Evolutionary conservation across 2,888 invertebrate species (phyloP).

Genomic region (Chloroclysta siterata): DNA sequence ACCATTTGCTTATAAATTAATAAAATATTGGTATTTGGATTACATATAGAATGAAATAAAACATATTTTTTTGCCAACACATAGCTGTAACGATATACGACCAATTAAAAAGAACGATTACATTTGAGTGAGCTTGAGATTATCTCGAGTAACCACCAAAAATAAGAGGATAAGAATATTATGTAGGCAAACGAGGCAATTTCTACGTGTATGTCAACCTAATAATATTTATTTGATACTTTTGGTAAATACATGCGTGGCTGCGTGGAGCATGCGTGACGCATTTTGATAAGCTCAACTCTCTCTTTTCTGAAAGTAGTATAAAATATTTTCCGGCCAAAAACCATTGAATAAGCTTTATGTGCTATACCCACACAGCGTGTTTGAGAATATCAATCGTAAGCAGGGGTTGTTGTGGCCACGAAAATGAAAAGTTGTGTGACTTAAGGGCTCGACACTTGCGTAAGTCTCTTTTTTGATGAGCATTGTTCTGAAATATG

Average conservation of each 20-base stretch:
- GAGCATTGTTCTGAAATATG: too few species aligned
- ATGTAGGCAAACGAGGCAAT: conserved; percentile 16
- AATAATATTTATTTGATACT: conserved; percentile 20
- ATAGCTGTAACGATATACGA: too few species aligned
- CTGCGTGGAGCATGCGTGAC: conserved; percentile 14
- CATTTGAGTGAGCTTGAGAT: neutral
- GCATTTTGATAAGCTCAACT: conserved; percentile 23
- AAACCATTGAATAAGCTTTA: conserved; percentile 1
- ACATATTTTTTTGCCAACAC: too few species aligned
- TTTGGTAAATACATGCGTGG: conserved; percentile 17
- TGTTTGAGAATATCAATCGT: neutral
- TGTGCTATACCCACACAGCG: neutral
- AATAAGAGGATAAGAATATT: conserved; percentile 1
- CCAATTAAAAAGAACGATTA: too few species aligned
- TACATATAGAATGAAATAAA: too few species aligned
- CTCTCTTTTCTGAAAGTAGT: conserved; percentile 1
- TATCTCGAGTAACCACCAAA: neutral
- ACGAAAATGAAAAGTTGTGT: neutral
- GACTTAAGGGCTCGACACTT: neutral
- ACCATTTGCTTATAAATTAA: too few species aligned
- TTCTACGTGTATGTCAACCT: conserved; percentile 27
- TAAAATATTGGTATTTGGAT: too few species aligned
- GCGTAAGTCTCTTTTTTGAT: too few species aligned
- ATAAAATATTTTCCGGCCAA: conserved; percentile 9
- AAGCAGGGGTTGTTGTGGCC: neutral